Percentiles rank a stretch among this genome's conserved stretches.
Conservation (phyloP, 2,113 vertebrate genomes). For the Paedocypris sp. region DNA sequence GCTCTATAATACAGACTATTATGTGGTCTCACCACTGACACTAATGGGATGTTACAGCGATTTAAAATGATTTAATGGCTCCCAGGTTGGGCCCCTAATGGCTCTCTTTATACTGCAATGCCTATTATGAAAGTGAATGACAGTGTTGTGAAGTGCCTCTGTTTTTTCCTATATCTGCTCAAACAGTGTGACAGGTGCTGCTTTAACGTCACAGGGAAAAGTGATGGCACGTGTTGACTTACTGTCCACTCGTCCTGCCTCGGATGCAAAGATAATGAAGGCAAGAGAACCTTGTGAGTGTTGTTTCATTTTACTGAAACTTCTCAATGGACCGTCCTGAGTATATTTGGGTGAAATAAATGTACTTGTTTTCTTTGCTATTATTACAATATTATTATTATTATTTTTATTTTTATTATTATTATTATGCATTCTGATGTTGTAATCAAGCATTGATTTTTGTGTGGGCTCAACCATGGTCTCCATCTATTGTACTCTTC, state of each 20-base stretch:
- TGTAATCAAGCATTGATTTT: too few species aligned
- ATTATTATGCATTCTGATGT: too few species aligned
- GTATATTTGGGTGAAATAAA: too few species aligned
- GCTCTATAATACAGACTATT: slow-evolving; percentile 97
- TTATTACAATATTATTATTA: too few species aligned
- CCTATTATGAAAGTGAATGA: slow-evolving; percentile 98
- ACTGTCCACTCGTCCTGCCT: slow-evolving; percentile 18
- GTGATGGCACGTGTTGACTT: slow-evolving; percentile 31
- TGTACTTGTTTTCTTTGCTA: too few species aligned
- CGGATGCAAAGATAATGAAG: not conserved
- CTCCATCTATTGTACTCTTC: not conserved
- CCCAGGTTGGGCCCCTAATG: slow-evolving; percentile 97
- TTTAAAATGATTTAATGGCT: slow-evolving; percentile 99
- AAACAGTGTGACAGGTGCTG: slow-evolving; percentile 60
- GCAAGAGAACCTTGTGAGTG: too few species aligned
- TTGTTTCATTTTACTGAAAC: too few species aligned
- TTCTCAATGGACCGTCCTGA: too few species aligned
- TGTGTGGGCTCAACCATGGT: not conserved
- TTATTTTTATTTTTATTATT: too few species aligned
- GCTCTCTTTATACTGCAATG: slow-evolving; percentile 97
- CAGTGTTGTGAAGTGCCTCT: slow-evolving; percentile 94
- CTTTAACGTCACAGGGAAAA: slow-evolving; percentile 18
- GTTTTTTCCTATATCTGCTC: slow-evolving; percentile 58
- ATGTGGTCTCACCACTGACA: slow-evolving; percentile 95
- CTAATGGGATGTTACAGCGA: slow-evolving; percentile 99